A percentile compares a stretch with the other conserved stretches of the same genome.
These are phyloP conservation scores for Apotomis turbidana DNA, from an alignment of 2,888 invertebrate genomes.

Conservation along the genomic window DNA sequence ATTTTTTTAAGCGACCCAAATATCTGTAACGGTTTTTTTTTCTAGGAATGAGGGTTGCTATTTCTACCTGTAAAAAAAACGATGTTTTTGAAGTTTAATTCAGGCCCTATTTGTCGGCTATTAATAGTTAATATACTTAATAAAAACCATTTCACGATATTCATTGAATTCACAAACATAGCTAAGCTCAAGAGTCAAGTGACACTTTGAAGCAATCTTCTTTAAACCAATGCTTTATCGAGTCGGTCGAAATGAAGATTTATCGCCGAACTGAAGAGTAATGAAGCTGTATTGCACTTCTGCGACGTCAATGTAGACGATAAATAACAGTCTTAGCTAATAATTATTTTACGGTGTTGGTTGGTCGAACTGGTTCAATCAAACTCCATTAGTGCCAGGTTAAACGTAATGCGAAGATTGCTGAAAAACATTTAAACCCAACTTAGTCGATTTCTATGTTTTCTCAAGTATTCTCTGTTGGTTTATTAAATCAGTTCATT, in stretches of 20 bases:
- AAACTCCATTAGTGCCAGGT: constrained; percentile 25
- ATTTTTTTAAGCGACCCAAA: too few species aligned
- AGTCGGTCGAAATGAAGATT: constrained; percentile 61
- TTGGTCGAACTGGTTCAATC: constrained; percentile 44
- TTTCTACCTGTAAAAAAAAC: too few species aligned
- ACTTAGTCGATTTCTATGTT: neutral
- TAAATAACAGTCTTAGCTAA: constrained; percentile 58
- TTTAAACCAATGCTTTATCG: constrained; percentile 51
- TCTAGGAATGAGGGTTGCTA: too few species aligned
- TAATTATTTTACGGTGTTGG: constrained; percentile 45
- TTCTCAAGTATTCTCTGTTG: neutral
- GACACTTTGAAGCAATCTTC: neutral
- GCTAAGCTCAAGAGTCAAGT: neutral
- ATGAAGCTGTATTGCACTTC: constrained; percentile 66
- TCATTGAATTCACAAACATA: neutral
- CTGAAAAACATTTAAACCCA: neutral
- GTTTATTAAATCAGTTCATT: neutral
- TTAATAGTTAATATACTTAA: too few species aligned
- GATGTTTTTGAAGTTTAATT: too few species aligned
- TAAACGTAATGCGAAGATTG: neutral
- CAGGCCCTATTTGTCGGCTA: too few species aligned
- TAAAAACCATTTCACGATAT: neutral
- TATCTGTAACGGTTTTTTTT: too few species aligned
- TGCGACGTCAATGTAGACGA: constrained; percentile 56
- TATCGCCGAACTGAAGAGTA: constrained; percentile 60